These are phyloP conservation scores for Phalera bucephala DNA, from an alignment of 2,888 invertebrate genomes.

Conservation along the genomic window DNA sequence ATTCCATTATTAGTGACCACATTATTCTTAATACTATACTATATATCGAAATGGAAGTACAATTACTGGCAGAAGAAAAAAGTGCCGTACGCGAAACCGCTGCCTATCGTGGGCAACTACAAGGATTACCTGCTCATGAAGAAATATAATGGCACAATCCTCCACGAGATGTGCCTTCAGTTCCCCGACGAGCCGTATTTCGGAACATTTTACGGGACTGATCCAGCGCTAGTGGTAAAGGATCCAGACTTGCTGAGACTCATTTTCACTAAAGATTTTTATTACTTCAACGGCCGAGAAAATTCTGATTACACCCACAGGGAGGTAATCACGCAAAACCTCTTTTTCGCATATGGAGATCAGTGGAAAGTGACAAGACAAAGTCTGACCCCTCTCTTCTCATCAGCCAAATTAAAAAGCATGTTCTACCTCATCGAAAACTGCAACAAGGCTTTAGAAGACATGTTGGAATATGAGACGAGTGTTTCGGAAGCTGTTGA, in stretches of 20 bases:
- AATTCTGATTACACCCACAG: constrained; percentile 22
- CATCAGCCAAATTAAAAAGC: constrained; percentile 36
- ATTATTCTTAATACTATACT: neutral
- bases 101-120: constrained; percentile 41
- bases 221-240: constrained; percentile 36
- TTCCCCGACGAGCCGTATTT: constrained; percentile 40
- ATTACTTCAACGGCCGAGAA: constrained; percentile 36
- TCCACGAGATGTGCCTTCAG: constrained; percentile 33
- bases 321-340: constrained; percentile 31
- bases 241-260: constrained; percentile 37
- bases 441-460: constrained; percentile 27
- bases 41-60: constrained; percentile 9
- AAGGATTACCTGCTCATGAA: constrained; percentile 32
- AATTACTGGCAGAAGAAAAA: constrained; percentile 42
- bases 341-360: constrained; percentile 37
- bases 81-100: constrained; percentile 32
- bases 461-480: constrained; percentile 23
- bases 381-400: constrained; percentile 36
- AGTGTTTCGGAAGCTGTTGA: constrained; percentile 16
- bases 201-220: constrained; percentile 45
- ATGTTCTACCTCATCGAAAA: constrained; percentile 41
- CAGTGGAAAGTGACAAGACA: constrained; percentile 38
- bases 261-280: constrained; percentile 37
- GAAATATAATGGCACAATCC: constrained; percentile 17
- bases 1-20: neutral